Evolutionary conservation across 2,797 vertebrate species (phyloP).

Genomic region (Periparus ater): DNA sequence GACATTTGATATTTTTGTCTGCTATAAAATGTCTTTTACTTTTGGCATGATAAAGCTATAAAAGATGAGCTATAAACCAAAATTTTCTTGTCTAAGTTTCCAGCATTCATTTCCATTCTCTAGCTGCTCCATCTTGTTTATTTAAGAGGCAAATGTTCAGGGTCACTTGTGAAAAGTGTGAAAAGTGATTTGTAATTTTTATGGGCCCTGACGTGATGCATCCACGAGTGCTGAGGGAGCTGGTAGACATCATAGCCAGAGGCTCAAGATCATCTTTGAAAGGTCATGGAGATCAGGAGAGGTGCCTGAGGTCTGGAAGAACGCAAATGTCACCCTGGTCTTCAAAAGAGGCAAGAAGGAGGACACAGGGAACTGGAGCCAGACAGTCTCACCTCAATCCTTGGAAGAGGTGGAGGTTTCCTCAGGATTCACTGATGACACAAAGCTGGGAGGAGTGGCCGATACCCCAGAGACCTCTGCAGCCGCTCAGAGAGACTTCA

Average conservation of each 20-base stretch:
- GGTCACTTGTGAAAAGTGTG: not conserved
- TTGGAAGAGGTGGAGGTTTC: not conserved
- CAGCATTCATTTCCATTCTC: not conserved
- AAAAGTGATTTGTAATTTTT: not conserved
- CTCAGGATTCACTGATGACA: not conserved
- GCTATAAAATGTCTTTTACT: not conserved
- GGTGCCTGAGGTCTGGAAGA: not conserved
- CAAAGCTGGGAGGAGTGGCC: not conserved
- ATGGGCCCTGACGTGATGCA: not conserved
- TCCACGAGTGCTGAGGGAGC: not conserved
- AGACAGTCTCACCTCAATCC: not conserved
- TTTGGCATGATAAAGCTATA: not conserved
- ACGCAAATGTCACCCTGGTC: not conserved
- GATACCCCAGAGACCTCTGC: not conserved
- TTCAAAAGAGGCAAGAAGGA: not conserved
- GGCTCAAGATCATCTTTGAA: not conserved
- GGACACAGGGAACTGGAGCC: not conserved
- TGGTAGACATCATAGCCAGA: not conserved
- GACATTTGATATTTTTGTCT: not conserved
- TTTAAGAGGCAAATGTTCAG: not conserved
- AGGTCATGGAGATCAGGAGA: not conserved
- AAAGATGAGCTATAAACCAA: not conserved
- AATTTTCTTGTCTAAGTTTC: not conserved
- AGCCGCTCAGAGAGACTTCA: not conserved
- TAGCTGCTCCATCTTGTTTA: not conserved